Percentiles rank a stretch among this genome's conserved stretches.
phyloP scores from a whole-genome alignment of 2,888 invertebrate genomes.

The Alloscopus bannaensis region DNA sequence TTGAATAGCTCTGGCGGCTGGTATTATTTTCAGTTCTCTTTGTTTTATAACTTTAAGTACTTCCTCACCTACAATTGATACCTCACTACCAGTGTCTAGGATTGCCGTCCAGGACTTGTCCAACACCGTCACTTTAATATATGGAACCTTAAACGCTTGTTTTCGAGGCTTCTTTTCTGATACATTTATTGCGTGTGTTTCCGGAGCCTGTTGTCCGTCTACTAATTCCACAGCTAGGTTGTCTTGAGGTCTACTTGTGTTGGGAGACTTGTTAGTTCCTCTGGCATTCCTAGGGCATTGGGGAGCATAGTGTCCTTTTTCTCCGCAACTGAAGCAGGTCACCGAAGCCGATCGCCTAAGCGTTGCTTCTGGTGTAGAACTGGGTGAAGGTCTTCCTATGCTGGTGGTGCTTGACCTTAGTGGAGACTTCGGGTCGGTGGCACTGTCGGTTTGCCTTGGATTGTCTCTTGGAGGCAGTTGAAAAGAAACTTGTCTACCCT shows the following conservation, averaged over 20 bases:
- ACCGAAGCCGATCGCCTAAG: too few species aligned
- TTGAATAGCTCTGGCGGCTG: not conserved
- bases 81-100: slow-evolving; percentile 19
- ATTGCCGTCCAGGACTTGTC: not conserved
- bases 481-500: not conserved
- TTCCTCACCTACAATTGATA: slow-evolving; percentile 1
- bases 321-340: slow-evolving; percentile 3
- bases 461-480: not conserved
- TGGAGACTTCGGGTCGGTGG: too few species aligned
- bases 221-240: not conserved
- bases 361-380: too few species aligned
- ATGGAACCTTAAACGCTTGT: slow-evolving; percentile 13
- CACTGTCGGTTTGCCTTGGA: slow-evolving; percentile 11
- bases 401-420: too few species aligned
- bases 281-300: not conserved
- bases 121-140: slow-evolving; percentile 5
- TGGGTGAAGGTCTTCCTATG: too few species aligned
- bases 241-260: not conserved
- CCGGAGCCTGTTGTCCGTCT: too few species aligned
- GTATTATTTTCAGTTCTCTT: not conserved
- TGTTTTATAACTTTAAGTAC: not conserved
- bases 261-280: too few species aligned
- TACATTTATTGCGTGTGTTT: too few species aligned
- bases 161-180: too few species aligned
- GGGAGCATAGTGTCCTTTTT: slow-evolving; percentile 1